These are phyloP conservation scores for Caenorhabditis afra DNA, from an alignment of 2,888 invertebrate genomes.

Conservation along the genomic window DNA sequence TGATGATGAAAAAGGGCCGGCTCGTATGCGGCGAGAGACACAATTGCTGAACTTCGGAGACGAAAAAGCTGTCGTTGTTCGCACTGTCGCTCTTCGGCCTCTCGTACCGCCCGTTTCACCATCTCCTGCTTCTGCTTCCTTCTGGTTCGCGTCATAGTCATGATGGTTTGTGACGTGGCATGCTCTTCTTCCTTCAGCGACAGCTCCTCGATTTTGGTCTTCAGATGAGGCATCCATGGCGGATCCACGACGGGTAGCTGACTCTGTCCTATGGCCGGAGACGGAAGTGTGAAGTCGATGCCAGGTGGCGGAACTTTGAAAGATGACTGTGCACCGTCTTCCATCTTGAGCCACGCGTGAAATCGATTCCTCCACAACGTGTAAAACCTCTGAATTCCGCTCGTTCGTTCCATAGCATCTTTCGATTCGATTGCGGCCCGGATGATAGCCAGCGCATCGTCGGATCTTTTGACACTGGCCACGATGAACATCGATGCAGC, in stretches of 20 bases:
- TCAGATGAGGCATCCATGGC: slow-evolving; percentile 98
- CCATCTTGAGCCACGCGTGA: slow-evolving; percentile 99
- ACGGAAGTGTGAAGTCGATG: slow-evolving; percentile 98
- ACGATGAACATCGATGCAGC: slow-evolving; percentile 92
- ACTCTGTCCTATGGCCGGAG: slow-evolving; percentile 96
- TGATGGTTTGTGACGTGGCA: slow-evolving; percentile 83
- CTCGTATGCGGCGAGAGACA: slow-evolving; percentile 95
- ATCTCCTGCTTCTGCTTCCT: slow-evolving; percentile 99
- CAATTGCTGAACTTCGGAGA: slow-evolving; percentile 95
- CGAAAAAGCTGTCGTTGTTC: slow-evolving; percentile 71
- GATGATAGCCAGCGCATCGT: slow-evolving; percentile 92
- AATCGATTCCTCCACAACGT: slow-evolving; percentile 96
- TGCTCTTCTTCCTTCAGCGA: slow-evolving; percentile 95
- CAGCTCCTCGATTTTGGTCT: slow-evolving; percentile 98
- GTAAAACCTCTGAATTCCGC: slow-evolving; percentile 89
- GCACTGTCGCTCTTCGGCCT: slow-evolving; percentile 90
- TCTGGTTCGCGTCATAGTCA: slow-evolving; percentile 97
- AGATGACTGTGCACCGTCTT: slow-evolving; percentile 93
- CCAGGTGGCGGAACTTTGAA: slow-evolving; percentile 98
- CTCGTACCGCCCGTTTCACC: slow-evolving; percentile 93
- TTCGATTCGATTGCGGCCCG: slow-evolving; percentile 90
- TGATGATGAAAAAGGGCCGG: slow-evolving; percentile 89
- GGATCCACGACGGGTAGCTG: slow-evolving; percentile 86
- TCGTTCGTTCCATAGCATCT: slow-evolving; percentile 89
- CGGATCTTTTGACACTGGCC: slow-evolving; percentile 92